A percentile compares a stretch with the other conserved stretches of the same genome.
Conservation (phyloP, 1,140 invertebrate species). For the Venustaconcha ellipsiformis region DNA sequence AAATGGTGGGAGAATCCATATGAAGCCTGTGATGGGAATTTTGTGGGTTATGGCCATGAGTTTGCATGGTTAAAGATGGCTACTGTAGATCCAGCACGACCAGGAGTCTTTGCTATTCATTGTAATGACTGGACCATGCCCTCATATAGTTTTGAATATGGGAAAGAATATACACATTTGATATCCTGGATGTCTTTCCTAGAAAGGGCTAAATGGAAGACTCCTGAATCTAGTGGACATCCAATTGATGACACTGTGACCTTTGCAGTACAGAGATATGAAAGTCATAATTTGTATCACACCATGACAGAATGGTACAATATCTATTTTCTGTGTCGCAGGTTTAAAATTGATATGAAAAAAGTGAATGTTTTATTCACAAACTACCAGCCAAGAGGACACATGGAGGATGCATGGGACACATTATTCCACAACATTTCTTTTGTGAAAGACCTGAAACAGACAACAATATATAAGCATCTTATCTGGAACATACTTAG, state of each 20-base stretch:
- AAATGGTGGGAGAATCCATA: too few species aligned
- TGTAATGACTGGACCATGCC: not conserved
- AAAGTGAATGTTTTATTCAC: conserved; percentile 52
- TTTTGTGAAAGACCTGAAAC: conserved; percentile 26
- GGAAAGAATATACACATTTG: conserved; percentile 23
- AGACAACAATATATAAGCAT: conserved; percentile 30
- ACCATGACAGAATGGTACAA: conserved; percentile 67
- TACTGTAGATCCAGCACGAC: not conserved
- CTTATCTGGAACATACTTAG: conserved; percentile 60
- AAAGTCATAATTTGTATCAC: conserved; percentile 67
- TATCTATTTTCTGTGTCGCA: conserved; percentile 56
- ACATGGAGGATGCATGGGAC: conserved; percentile 56
- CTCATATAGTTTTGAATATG: conserved; percentile 22
- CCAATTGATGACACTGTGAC: conserved; percentile 25
- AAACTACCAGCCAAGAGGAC: conserved; percentile 58
- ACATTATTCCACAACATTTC: conserved; percentile 49
- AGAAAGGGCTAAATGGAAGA: not conserved
- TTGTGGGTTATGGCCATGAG: conserved; percentile 13
- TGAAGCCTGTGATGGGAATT: conserved; percentile 1
- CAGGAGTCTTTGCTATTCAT: conserved; percentile 16
- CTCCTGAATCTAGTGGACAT: not conserved
- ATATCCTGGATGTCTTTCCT: conserved; percentile 10
- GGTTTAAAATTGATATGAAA: conserved; percentile 45
- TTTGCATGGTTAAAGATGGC: conserved; percentile 22
- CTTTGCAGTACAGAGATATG: conserved; percentile 55